Evolutionary conservation across 2,888 invertebrate species (phyloP), one percentile per base, ranked within the genome.

Genomic region (Sinopyrophorus schimmeli): DNA sequence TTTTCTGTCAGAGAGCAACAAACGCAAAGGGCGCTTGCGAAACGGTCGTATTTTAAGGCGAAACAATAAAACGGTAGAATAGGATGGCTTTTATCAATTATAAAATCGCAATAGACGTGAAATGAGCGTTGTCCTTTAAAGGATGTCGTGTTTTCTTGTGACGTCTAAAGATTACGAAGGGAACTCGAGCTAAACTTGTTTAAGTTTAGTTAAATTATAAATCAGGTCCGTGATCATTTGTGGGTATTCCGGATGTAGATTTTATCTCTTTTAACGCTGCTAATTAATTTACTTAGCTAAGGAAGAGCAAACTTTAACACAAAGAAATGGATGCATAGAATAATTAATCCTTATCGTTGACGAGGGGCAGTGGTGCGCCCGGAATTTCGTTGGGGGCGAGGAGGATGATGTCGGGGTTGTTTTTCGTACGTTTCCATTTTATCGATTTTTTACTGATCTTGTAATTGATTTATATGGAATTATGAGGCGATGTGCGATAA

Each of bases 141-240:
- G 35, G 35, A 20, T 40, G 47, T 41, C 53, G 49, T 53, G 53
- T 42, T 42, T 40, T 26, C 34, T 35, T 27, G 39, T 43, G 54
- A 38, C 47, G 39, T 35, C 26, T 34, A 37, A 17, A 35, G 50
- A 47, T 50, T 50, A 30, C 42, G 44, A 42, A 32, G 34, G 35
- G 34, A 54, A 54, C 53, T 53, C 38, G 37, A 30, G 34, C 34
- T 35, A 27, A 47, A 52, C 49, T 54, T 54, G 50, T 54, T 54
- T 54, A 47, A 47, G 47, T 43, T 50, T n/a, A 46, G 47, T 47
- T 54, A 50, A 50, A 51, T 54, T 50, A 54, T 50, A 50, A 50
- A 50, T 50, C 54, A 47, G 47, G 27, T n/a, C 34, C 50, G 54
- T 47, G 54, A 54, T 53, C 47, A 53, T 35, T 53, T 44, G 39